Evolutionary conservation across 1,140 invertebrate genomes (phyloP).

Genomic region (Formica exsecta): DNA sequence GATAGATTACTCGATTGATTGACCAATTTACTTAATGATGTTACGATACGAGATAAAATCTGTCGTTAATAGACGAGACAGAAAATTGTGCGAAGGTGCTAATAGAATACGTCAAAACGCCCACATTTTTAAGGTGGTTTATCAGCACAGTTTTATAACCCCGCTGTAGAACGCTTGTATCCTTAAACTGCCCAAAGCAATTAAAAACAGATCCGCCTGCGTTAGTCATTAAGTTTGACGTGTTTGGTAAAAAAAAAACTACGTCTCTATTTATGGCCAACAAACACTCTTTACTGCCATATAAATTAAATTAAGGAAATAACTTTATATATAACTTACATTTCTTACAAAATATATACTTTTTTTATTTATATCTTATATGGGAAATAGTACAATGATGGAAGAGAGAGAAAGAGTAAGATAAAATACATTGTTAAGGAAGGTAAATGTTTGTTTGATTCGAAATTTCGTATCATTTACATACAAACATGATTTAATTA

Average conservation of each 20-base stretch:
- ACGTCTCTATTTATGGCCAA: not conserved
- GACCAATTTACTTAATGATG: conserved; percentile 16
- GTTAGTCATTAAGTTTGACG: conserved; percentile 45
- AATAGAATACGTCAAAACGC: conserved; percentile 10
- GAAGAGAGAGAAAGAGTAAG: not conserved
- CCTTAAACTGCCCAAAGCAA: conserved; percentile 31
- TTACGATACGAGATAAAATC: conserved; percentile 1
- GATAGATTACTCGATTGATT: not conserved
- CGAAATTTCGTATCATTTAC: not conserved
- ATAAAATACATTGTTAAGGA: not conserved
- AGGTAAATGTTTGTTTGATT: not conserved
- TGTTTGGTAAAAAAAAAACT: not conserved
- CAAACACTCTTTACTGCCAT: conserved; percentile 22
- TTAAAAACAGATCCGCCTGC: conserved; percentile 46
- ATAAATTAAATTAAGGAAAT: conserved; percentile 32
- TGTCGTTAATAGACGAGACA: not conserved
- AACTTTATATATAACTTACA: not conserved
- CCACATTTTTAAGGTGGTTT: conserved; percentile 17
- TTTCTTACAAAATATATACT: not conserved
- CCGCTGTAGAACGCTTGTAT: not conserved
- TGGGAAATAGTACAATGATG: not conserved
- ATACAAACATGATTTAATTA: not conserved
- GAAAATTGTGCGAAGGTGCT: conserved; percentile 14
- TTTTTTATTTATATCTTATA: conserved; percentile 1
- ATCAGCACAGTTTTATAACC: conserved; percentile 49